Evolutionary conservation across 2,888 invertebrate genomes (phyloP).

Genomic region (Drosophila paramelanica): DNA sequence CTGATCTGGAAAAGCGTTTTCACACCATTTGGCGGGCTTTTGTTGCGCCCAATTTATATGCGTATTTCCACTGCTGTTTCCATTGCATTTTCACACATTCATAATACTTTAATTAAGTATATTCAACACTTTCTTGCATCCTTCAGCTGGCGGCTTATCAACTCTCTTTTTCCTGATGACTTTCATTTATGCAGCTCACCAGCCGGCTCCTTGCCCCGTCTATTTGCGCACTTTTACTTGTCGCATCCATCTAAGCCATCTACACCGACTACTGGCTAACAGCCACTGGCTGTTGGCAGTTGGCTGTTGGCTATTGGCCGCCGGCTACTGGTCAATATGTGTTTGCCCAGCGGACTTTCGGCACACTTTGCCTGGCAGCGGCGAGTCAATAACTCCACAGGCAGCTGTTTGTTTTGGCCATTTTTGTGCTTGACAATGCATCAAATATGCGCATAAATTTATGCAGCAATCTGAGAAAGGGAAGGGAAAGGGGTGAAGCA

Average conservation of each 20-base stretch:
- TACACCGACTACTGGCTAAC: background rate
- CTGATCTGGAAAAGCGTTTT: conserved; percentile 75
- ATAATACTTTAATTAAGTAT: conserved; percentile 71
- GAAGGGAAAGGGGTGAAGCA: background rate
- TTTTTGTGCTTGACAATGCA: conserved; percentile 63
- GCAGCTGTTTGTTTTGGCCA: conserved; percentile 62
- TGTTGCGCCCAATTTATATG: conserved; percentile 51
- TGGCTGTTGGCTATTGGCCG: conserved; percentile 16
- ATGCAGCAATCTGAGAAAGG: conserved; percentile 42
- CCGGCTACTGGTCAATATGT: conserved; percentile 69
- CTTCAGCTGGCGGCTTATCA: conserved; percentile 31
- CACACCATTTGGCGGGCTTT: conserved; percentile 55
- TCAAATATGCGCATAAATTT: conserved; percentile 67
- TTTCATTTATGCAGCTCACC: conserved; percentile 60
- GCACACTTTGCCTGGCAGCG: conserved; percentile 50
- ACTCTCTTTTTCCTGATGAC: conserved; percentile 67
- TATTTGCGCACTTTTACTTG: conserved; percentile 77
- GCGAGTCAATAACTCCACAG: conserved; percentile 60
- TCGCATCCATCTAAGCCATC: conserved; percentile 28
- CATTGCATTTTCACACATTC: conserved; percentile 63
- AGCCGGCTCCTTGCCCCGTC: conserved; percentile 36
- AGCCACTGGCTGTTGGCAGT: conserved; percentile 17
- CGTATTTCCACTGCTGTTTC: conserved; percentile 59
- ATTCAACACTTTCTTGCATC: conserved; percentile 65
- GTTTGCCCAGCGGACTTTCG: conserved; percentile 57